A percentile compares a stretch with the other conserved stretches of the same genome.
Evolutionary conservation across 1,140 invertebrate species (phyloP).

Genomic region (Nephila pilipes): DNA sequence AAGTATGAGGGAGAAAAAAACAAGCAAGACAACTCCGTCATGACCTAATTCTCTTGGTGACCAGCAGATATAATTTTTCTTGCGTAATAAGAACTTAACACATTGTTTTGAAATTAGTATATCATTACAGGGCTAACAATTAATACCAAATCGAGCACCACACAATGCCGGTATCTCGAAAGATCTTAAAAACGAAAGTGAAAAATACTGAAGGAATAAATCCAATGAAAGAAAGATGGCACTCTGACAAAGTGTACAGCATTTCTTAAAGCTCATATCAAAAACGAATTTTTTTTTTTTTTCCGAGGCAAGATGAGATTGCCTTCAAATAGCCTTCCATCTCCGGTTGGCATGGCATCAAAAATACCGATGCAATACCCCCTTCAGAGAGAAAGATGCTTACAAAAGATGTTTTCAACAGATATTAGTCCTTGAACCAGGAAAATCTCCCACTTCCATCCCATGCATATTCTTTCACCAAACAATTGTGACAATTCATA

Average conservation of each 20-base stretch:
- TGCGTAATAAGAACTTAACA: too few relatives aligned
- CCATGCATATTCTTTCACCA: neutral
- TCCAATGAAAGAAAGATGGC: neutral
- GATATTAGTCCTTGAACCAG: neutral
- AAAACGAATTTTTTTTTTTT: too few relatives aligned
- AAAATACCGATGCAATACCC: constrained; percentile 24
- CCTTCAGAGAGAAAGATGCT: neutral
- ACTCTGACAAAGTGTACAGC: neutral
- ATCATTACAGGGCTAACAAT: too few relatives aligned
- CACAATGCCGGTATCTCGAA: too few relatives aligned
- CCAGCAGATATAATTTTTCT: too few relatives aligned
- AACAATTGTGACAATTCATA: constrained; percentile 1
- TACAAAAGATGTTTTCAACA: constrained; percentile 11
- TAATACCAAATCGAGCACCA: too few relatives aligned
- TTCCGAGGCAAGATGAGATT: neutral
- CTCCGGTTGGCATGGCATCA: neutral
- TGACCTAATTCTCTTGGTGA: too few relatives aligned
- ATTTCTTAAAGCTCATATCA: too few relatives aligned
- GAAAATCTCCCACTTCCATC: neutral
- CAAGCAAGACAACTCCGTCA: too few relatives aligned
- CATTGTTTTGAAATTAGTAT: too few relatives aligned
- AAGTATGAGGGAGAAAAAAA: too few relatives aligned
- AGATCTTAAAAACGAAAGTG: too few relatives aligned
- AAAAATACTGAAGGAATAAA: neutral
- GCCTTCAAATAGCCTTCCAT: neutral